Percentiles rank a stretch among this genome's conserved stretches.
phyloP scores from a whole-genome alignment of 1,140 invertebrate genomes.

The Phortica variegata region DNA sequence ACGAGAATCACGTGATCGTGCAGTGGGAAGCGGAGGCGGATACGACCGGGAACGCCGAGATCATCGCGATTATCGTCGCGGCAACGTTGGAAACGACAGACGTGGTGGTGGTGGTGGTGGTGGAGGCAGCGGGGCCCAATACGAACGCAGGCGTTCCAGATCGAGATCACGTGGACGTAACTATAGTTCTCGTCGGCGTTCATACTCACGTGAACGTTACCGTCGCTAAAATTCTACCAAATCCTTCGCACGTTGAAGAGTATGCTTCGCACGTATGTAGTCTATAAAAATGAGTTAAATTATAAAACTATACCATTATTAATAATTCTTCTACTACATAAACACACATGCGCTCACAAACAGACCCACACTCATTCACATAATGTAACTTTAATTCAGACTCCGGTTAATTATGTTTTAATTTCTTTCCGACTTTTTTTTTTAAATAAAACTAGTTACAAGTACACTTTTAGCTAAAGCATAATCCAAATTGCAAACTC shows the following conservation, averaged over 20 bases:
- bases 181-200: slow-evolving; percentile 30
- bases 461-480: no score
- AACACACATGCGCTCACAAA: no score
- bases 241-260: neutral
- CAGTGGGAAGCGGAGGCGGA: slow-evolving; percentile 21
- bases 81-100: slow-evolving; percentile 19
- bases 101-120: slow-evolving; percentile 11
- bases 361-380: no score
- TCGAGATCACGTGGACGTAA: slow-evolving; percentile 40
- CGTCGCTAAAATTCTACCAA: slow-evolving; percentile 38
- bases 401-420: no score
- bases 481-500: no score
- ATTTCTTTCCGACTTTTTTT: no score
- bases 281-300: neutral
- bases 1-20: no score
- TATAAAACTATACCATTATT: neutral
- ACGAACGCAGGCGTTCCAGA: slow-evolving; percentile 38
- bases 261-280: neutral
- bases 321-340: no score
- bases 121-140: slow-evolving; percentile 20
- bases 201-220: slow-evolving; percentile 44
- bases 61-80: slow-evolving; percentile 9
- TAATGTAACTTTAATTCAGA: no score
- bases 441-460: no score
- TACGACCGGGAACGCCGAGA: neutral